These are phyloP conservation scores for Leptoclinus maculatus DNA, from an alignment of 2,797 vertebrate genomes.

Conservation along the genomic window DNA sequence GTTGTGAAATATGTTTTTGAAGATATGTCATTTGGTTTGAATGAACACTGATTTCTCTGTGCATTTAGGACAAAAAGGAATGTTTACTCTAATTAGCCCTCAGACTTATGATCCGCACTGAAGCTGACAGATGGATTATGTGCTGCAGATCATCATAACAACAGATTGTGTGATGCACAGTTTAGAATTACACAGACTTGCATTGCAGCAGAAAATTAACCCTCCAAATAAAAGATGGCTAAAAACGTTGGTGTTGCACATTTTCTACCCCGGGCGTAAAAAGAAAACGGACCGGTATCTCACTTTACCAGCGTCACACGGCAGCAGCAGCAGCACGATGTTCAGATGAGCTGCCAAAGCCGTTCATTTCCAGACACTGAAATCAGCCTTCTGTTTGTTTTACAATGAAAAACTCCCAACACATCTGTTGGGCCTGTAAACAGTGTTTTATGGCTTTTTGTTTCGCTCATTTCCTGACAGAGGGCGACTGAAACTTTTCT, in stretches of 20 bases:
- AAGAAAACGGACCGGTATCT: conserved; percentile 12
- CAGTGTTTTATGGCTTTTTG: neutral
- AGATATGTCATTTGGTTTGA: neutral
- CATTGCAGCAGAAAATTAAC: conserved; percentile 11
- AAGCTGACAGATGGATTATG: conserved; percentile 18
- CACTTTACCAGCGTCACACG: conserved; percentile 35
- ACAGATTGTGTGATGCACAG: conserved; percentile 20
- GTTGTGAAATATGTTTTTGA: neutral
- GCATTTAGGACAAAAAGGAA: neutral
- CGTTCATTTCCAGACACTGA: conserved; percentile 26
- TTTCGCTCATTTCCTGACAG: conserved; percentile 5
- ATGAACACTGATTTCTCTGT: neutral
- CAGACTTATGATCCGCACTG: conserved; percentile 20
- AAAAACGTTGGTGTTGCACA: conserved; percentile 47
- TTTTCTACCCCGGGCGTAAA: conserved; percentile 51
- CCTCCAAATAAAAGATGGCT: neutral
- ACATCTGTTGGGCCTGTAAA: conserved; percentile 18
- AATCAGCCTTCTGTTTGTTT: conserved; percentile 26
- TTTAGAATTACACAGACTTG: conserved; percentile 38
- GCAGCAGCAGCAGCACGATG: conserved; percentile 41
- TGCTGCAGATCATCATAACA: conserved; percentile 27
- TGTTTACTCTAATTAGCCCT: neutral
- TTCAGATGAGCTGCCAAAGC: conserved; percentile 58
- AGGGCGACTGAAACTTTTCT: conserved; percentile 12
- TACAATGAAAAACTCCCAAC: conserved; percentile 7